These are phyloP conservation scores for Heliothis peltigera DNA, from an alignment of 2,888 invertebrate species.

Conservation along the genomic window DNA sequence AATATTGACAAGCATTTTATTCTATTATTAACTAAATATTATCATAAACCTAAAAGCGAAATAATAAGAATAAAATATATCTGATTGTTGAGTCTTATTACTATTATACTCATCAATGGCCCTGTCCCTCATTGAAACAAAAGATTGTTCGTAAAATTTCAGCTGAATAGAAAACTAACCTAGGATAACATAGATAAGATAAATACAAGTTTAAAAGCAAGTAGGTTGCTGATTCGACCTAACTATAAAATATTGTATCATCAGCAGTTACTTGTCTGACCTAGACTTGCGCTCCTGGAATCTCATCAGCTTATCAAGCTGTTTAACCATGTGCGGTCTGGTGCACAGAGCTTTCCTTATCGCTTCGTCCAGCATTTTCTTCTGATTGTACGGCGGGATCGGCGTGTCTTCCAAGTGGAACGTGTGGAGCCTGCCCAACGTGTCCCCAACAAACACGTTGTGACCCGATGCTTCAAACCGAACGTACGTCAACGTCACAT, in stretches of 20 bases:
- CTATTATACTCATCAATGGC: too few species aligned
- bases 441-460: constrained; percentile 92
- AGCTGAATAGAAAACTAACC: too few species aligned
- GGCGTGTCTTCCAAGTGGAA: constrained; percentile 94
- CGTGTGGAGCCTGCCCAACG: constrained; percentile 91
- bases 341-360: constrained; percentile 91
- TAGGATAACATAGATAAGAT: too few species aligned
- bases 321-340: constrained; percentile 90
- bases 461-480: constrained; percentile 92
- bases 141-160: too few species aligned
- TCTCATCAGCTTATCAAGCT: constrained; percentile 90
- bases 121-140: too few species aligned
- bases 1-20: too few species aligned
- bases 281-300: constrained; percentile 59
- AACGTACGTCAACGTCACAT: constrained; percentile 86
- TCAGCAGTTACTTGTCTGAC: neutral
- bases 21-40: too few species aligned
- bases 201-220: too few species aligned
- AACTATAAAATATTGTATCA: neutral
- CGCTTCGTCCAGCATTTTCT: constrained; percentile 90
- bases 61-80: too few species aligned
- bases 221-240: too few species aligned
- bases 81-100: too few species aligned
- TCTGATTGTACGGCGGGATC: constrained; percentile 92
- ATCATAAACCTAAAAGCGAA: too few species aligned